Percentiles rank a stretch among this genome's conserved stretches.
These are phyloP conservation scores for Apis dorsata DNA, from an alignment of 1,140 invertebrate genomes.

Conservation along the genomic window DNA sequence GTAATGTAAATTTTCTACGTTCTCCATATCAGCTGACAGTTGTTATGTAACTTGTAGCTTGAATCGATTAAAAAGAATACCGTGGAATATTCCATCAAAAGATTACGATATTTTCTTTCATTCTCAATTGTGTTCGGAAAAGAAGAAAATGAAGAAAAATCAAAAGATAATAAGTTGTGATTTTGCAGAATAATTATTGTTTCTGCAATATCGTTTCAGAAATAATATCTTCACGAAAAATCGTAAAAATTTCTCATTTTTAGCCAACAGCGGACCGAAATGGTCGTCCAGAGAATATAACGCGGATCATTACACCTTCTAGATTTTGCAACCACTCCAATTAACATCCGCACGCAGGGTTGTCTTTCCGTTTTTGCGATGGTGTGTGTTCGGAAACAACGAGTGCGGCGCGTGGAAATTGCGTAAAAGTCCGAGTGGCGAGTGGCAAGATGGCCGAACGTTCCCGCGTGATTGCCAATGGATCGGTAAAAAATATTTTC, in stretches of 20 bases:
- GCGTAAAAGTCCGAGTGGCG: conserved; percentile 45
- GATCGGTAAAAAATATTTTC: conserved; percentile 27
- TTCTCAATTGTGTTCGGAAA: background rate
- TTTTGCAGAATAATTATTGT: background rate
- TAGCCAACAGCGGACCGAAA: conserved; percentile 50
- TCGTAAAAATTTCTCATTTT: conserved; percentile 53
- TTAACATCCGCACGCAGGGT: conserved; percentile 45
- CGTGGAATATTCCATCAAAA: background rate
- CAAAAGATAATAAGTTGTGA: background rate
- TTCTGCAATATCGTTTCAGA: background rate
- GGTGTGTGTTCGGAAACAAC: conserved; percentile 8
- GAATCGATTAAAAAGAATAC: background rate
- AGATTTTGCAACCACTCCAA: conserved; percentile 67
- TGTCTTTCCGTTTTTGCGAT: conserved; percentile 13
- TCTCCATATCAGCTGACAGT: background rate
- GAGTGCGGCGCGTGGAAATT: conserved; percentile 47
- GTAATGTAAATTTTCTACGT: background rate
- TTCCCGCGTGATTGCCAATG: conserved; percentile 49
- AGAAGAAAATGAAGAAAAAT: background rate
- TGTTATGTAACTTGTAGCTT: no score
- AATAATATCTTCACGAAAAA: conserved; percentile 15
- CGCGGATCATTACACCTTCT: conserved; percentile 74
- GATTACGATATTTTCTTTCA: background rate
- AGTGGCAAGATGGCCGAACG: conserved; percentile 20
- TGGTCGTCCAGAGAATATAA: conserved; percentile 71